Conservation (phyloP, 2,113 vertebrate genomes). For the Urocynchramus pylzowi region DNA sequence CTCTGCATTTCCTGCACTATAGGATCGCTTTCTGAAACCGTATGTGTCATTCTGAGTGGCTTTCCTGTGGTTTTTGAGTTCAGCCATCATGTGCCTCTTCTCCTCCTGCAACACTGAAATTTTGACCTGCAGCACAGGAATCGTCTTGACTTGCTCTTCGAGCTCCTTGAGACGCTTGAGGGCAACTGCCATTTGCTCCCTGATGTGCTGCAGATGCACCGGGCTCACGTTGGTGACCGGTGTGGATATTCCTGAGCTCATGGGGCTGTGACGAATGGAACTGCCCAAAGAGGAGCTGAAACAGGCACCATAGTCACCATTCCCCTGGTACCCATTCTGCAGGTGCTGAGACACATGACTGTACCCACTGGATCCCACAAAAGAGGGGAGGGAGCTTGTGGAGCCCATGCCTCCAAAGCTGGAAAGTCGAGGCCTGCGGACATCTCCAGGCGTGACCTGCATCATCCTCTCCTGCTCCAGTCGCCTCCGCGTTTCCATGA, state of each 20-base stretch:
- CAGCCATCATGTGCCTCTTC: constrained; percentile 86
- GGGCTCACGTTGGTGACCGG: constrained; percentile 93
- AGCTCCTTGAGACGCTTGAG: constrained; percentile 91
- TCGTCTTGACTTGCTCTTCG: constrained; percentile 91
- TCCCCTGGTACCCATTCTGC: constrained; percentile 83
- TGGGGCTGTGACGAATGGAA: constrained; percentile 92
- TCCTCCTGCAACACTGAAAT: constrained; percentile 96
- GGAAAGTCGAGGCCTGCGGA: constrained; percentile 86
- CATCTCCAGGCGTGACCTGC: constrained; percentile 78
- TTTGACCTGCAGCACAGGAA: constrained; percentile 95
- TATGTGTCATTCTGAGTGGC: constrained; percentile 52
- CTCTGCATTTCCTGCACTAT: constrained; percentile 88
- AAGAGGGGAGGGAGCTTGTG: constrained; percentile 87
- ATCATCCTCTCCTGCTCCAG: constrained; percentile 91
- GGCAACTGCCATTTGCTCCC: constrained; percentile 95
- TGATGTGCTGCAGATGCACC: constrained; percentile 91
- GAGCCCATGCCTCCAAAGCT: constrained; percentile 93
- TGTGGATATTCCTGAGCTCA: constrained; percentile 91
- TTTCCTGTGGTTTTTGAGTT: constrained; percentile 82
- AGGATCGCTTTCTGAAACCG: constrained; percentile 87
- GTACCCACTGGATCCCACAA: constrained; percentile 79
- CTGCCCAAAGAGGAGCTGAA: constrained; percentile 85
- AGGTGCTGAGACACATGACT: constrained; percentile 73
- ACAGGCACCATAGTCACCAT: constrained; percentile 79
- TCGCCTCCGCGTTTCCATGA: constrained; percentile 93